These are phyloP conservation scores for Xyliphius kryptos DNA, from an alignment of 2,113 vertebrate genomes.

Conservation along the genomic window DNA sequence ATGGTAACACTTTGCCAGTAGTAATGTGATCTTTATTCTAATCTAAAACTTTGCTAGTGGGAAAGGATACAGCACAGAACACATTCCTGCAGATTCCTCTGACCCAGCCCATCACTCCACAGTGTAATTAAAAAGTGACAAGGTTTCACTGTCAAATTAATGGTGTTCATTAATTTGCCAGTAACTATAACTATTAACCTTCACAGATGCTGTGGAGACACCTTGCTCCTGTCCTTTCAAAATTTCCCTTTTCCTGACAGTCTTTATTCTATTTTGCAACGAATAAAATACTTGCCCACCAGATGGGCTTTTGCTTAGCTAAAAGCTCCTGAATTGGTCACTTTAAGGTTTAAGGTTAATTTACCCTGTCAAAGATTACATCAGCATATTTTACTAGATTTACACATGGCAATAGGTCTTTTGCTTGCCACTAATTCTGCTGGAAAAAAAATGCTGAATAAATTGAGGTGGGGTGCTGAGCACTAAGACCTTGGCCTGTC, in stretches of 20 bases:
- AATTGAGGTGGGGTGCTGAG: slow-evolving; percentile 28
- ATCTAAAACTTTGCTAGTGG: slow-evolving; percentile 29
- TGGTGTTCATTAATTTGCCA: slow-evolving; percentile 37
- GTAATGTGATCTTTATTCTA: slow-evolving; percentile 13
- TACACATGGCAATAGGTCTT: slow-evolving; percentile 33
- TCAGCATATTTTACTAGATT: slow-evolving; percentile 50
- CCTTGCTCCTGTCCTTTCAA: slow-evolving; percentile 3
- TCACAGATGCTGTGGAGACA: slow-evolving; percentile 34
- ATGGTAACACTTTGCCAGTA: not conserved
- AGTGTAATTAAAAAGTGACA: slow-evolving; percentile 38
- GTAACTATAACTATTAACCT: slow-evolving; percentile 43
- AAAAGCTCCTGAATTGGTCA: slow-evolving; percentile 19
- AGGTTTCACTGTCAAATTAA: slow-evolving; percentile 39
- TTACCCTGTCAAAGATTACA: slow-evolving; percentile 43
- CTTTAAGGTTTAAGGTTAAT: slow-evolving; percentile 28
- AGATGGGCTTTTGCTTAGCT: slow-evolving; percentile 32
- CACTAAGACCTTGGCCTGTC: slow-evolving; percentile 42
- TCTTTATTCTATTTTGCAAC: slow-evolving; percentile 31
- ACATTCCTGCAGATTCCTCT: slow-evolving; percentile 27
- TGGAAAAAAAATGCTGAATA: slow-evolving; percentile 27
- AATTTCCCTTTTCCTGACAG: slow-evolving; percentile 12
- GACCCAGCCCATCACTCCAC: slow-evolving; percentile 25
- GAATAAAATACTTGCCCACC: slow-evolving; percentile 40
- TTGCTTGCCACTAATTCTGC: slow-evolving; percentile 43
- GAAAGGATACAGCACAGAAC: slow-evolving; percentile 28